Evolutionary conservation across 2,888 invertebrate genomes (phyloP), one percentile per base, ranked within the genome.

Genomic region (Caenorhabditis zanzibari): DNA sequence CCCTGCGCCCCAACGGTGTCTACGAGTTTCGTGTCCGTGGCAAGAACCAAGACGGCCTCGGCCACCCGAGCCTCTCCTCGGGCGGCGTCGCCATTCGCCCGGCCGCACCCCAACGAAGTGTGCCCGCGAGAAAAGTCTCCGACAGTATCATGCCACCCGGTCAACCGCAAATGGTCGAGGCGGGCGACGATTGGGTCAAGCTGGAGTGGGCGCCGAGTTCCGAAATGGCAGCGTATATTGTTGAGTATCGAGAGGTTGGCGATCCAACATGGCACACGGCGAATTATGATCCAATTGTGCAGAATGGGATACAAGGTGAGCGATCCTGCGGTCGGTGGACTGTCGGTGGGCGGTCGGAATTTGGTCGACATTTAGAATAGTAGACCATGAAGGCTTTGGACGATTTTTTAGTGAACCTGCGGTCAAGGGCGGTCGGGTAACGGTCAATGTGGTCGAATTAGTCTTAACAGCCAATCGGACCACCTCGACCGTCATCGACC

Each of bases 1-100:
- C 90, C 54, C 87, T 92, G 14, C 87, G 92, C 1, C 92, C 92
- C 16, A 90, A 91, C 76, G 92, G 91, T n/a, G 91, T 92, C 19
- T 92, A 92, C 80, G 92, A 92, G 80, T 92, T 92, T 72, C 89
- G 92, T 26, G 90, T 92, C 2, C 69, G 90, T 49, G 91, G 90
- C 12, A 85, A 88, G 41, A 91, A 91, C 63, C 86, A 86, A 14
- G 91, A 91, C 35, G 92, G 91, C 6, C 73, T 86, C 5, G 87
- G 87, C 5, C 85, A 81, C 52, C 89, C 90, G 10, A 83, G 83
- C 32, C 22, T 66, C 28, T 74, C 61, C 1, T 81, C 83, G 0
- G 83, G 81, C 19, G 81, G 81, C 1, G 72, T 79, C 6, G 79
- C 81, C 6, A 81, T 86, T 58, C 74, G 80, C 16, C 86, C 86